Conservation (phyloP, 2,113 vertebrate genomes). For the Xyrauchen texanus region DNA sequence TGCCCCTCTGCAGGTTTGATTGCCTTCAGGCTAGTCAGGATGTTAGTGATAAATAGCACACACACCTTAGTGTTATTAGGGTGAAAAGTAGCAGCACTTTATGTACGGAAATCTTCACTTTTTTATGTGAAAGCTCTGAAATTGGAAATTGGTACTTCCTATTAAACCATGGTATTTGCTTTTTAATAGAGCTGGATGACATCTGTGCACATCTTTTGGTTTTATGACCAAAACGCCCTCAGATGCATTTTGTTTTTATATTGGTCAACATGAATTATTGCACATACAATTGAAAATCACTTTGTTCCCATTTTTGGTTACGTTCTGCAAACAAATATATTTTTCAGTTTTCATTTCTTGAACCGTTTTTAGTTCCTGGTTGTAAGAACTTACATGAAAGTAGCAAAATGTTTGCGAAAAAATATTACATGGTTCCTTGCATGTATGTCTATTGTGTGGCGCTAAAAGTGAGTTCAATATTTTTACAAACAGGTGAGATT, state of each 20-base stretch:
- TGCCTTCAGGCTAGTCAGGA: not conserved
- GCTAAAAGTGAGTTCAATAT: no score
- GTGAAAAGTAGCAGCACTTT: not conserved
- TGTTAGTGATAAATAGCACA: not conserved
- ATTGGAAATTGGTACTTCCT: slow-evolving; percentile 2
- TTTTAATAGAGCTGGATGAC: slow-evolving; percentile 11
- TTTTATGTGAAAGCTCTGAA: no score
- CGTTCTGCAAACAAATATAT: no score
- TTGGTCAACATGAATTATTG: slow-evolving; percentile 7
- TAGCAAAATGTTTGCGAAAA: no score
- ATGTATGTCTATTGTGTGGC: no score
- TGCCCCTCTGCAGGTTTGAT: not conserved
- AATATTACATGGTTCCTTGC: no score
- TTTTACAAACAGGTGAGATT: no score
- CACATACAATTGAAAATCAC: not conserved
- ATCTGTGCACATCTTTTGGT: not conserved
- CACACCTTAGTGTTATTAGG: not conserved
- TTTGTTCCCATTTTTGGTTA: no score
- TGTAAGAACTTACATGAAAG: no score
- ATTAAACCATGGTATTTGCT: not conserved
- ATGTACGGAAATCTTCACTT: not conserved
- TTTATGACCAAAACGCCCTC: slow-evolving; percentile 15
- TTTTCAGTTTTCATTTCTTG: no score
- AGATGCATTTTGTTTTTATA: not conserved
- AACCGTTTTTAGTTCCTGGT: no score